phyloP scores from a whole-genome alignment of 2,888 invertebrate species.

The Tricholauxania praeusta region DNA sequence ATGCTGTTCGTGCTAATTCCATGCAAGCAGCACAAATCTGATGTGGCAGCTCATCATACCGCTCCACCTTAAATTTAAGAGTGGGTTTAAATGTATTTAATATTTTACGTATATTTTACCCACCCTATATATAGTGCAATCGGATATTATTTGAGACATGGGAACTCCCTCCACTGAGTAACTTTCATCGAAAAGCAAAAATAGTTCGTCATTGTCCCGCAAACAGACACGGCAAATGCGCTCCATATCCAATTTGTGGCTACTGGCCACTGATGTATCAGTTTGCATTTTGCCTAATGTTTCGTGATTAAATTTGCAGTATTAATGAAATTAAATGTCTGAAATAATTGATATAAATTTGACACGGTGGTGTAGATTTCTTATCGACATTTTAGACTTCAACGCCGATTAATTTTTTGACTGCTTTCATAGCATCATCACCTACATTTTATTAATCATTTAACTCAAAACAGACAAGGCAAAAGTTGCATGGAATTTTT shows the following conservation, averaged over 20 bases:
- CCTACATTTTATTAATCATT: no score
- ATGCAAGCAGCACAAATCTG: conserved; percentile 64
- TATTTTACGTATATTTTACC: neutral
- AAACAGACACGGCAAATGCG: conserved; percentile 64
- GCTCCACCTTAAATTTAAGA: conserved; percentile 60
- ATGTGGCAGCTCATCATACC: conserved; percentile 65
- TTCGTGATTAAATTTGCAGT: neutral
- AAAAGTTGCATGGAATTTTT: no score
- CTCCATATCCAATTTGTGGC: conserved; percentile 21
- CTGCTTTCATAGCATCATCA: no score
- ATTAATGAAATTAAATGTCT: neutral
- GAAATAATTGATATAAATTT: neutral
- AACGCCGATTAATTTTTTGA: no score
- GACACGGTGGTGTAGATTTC: no score
- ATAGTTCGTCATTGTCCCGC: conserved; percentile 53
- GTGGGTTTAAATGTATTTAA: no score
- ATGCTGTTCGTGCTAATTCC: conserved; percentile 59
- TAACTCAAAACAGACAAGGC: no score
- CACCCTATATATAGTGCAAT: conserved; percentile 56
- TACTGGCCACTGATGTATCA: neutral
- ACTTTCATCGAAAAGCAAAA: conserved; percentile 59
- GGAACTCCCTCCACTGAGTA: conserved; percentile 52
- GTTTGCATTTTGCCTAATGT: neutral
- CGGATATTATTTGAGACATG: conserved; percentile 60
- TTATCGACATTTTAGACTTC: no score